Evolutionary conservation across 30 jellyfish, hydroid and myxozoan genomes (phyloP).

Genomic region (Morbakka virulenta): DNA sequence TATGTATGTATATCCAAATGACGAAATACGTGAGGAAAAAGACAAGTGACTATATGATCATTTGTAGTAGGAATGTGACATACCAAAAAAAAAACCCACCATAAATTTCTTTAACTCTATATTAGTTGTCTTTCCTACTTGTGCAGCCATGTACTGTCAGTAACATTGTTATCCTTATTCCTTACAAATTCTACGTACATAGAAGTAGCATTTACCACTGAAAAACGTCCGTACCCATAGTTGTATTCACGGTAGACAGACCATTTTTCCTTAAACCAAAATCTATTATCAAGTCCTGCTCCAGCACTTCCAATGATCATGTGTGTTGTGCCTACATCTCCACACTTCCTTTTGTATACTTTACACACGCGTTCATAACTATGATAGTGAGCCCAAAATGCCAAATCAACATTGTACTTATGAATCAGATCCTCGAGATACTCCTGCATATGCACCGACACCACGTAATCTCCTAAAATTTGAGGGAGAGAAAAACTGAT

Average conservation of each 20-base stretch:
- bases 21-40: too few relatives aligned
- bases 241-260: conserved; percentile 51
- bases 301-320: conserved; percentile 91
- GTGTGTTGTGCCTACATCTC: conserved; percentile 76
- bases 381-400: conserved; percentile 96
- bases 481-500: too few relatives aligned
- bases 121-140: too few relatives aligned
- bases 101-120: too few relatives aligned
- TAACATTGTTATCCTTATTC: conserved; percentile 26
- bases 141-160: background rate
- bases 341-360: conserved; percentile 70
- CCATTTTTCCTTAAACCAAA: conserved; percentile 62
- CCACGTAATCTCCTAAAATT: conserved; percentile 68
- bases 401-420: conserved; percentile 85
- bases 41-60: too few relatives aligned
- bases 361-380: conserved; percentile 89
- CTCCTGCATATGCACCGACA: conserved; percentile 65
- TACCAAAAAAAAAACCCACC: too few relatives aligned
- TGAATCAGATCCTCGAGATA: conserved; percentile 70
- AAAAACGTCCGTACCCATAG: conserved; percentile 83
- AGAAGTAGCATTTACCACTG: conserved; percentile 82
- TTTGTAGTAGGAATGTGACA: too few relatives aligned
- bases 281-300: conserved; percentile 41
- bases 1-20: too few relatives aligned
- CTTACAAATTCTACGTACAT: conserved; percentile 71